Conservation (phyloP, 1,140 invertebrate species). For the Zophobas atratus region DNA sequence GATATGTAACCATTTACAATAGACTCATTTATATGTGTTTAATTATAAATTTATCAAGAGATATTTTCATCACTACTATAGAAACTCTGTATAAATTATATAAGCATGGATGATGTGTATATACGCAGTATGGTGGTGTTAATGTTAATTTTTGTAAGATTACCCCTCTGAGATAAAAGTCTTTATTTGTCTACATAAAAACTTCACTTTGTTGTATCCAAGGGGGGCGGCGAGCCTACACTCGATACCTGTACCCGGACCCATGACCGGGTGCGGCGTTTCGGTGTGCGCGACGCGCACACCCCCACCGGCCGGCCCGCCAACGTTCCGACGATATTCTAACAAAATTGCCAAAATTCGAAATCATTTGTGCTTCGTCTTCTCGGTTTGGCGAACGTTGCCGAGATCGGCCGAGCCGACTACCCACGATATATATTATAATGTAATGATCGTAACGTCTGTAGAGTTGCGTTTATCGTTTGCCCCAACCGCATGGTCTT, state of each 20-base stretch:
- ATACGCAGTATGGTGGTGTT: slow-evolving; percentile 58
- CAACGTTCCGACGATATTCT: not conserved
- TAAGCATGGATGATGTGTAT: slow-evolving; percentile 60
- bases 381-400: slow-evolving; percentile 16
- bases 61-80: slow-evolving; percentile 62
- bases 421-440: slow-evolving; percentile 56
- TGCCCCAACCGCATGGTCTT: slow-evolving; percentile 19
- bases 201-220: slow-evolving; percentile 50
- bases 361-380: slow-evolving; percentile 6
- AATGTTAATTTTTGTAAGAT: slow-evolving; percentile 48
- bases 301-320: not conserved
- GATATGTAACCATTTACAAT: slow-evolving; percentile 56
- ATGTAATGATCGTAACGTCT: slow-evolving; percentile 60
- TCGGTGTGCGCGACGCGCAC: too few species aligned
- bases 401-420: slow-evolving; percentile 27
- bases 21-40: slow-evolving; percentile 60
- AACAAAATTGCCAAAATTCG: slow-evolving; percentile 23
- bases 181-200: slow-evolving; percentile 52
- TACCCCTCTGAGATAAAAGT: slow-evolving; percentile 31
- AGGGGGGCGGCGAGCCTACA: too few species aligned
- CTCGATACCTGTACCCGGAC: too few species aligned
- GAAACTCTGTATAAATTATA: slow-evolving; percentile 60
- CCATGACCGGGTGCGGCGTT: too few species aligned
- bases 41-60: slow-evolving; percentile 59
- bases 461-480: slow-evolving; percentile 48